Evolutionary conservation across 2,888 invertebrate genomes (phyloP).

Genomic region (Syritta pipiens): DNA sequence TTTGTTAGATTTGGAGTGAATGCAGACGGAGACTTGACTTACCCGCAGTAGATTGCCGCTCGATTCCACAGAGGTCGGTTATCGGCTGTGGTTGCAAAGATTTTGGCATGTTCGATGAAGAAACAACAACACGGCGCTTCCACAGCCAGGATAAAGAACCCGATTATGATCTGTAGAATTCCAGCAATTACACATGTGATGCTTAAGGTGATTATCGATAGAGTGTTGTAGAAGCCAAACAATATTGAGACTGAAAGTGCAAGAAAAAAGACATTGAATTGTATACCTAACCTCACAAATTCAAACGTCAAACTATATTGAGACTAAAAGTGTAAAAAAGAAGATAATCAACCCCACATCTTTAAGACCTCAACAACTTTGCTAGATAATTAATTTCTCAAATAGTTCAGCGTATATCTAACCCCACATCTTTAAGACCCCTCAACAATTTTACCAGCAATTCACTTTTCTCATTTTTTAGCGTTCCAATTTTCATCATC

Average conservation of each 20-base stretch:
- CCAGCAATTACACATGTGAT: slow-evolving; percentile 87
- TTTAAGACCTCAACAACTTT: too few species aligned
- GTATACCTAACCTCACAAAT: too few species aligned
- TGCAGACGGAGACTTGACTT: too few species aligned
- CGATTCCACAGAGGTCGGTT: slow-evolving; percentile 93
- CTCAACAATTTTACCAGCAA: too few species aligned
- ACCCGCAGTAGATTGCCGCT: slow-evolving; percentile 91
- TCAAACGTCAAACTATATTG: too few species aligned
- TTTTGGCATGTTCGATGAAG: slow-evolving; percentile 96
- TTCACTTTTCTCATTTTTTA: too few species aligned
- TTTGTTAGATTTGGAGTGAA: neutral
- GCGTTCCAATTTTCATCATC: too few species aligned
- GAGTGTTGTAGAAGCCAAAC: slow-evolving; percentile 88
- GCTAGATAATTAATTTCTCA: too few species aligned
- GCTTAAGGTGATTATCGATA: slow-evolving; percentile 83
- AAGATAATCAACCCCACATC: too few species aligned
- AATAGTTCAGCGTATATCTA: too few species aligned
- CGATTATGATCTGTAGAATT: slow-evolving; percentile 92
- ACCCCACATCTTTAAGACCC: too few species aligned
- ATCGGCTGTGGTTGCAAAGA: slow-evolving; percentile 90
- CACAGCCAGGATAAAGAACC: slow-evolving; percentile 91
- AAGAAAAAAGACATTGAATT: slow-evolving; percentile 28
- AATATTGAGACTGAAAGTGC: slow-evolving; percentile 90
- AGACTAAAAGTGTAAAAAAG: too few species aligned
- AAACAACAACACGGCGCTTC: slow-evolving; percentile 99